phyloP scores from a whole-genome alignment of 2,113 vertebrate species.

The Mionectes macconnelli region DNA sequence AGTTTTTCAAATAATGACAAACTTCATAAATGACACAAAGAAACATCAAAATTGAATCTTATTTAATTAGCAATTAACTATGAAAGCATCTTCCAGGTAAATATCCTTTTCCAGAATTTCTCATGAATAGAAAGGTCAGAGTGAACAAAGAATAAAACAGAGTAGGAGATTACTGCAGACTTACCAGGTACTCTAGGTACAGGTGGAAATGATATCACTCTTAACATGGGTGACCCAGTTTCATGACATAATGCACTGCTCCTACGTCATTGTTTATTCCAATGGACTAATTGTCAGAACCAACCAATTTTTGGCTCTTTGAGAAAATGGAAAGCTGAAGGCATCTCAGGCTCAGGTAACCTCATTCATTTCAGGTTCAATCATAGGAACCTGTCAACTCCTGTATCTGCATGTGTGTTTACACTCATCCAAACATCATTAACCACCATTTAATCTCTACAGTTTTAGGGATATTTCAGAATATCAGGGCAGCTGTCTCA shows the following conservation, averaged over 20 bases:
- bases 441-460: background rate
- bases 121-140: background rate
- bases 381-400: background rate
- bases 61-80: constrained; percentile 59
- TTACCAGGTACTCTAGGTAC: background rate
- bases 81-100: background rate
- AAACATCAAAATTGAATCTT: background rate
- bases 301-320: background rate
- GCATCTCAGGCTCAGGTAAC: background rate
- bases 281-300: background rate
- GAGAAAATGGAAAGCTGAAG: background rate
- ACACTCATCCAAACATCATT: background rate
- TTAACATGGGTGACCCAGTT: background rate
- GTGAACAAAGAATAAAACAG: background rate
- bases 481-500: background rate
- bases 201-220: background rate
- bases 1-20: constrained; percentile 54
- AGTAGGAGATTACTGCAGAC: background rate
- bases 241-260: background rate
- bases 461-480: background rate
- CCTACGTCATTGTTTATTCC: background rate
- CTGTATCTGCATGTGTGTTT: background rate
- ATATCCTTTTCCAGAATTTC: background rate
- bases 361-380: background rate
- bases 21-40: constrained; percentile 35